Evolutionary conservation across 2,113 vertebrate genomes (phyloP).

Genomic region (Rana temporaria): DNA sequence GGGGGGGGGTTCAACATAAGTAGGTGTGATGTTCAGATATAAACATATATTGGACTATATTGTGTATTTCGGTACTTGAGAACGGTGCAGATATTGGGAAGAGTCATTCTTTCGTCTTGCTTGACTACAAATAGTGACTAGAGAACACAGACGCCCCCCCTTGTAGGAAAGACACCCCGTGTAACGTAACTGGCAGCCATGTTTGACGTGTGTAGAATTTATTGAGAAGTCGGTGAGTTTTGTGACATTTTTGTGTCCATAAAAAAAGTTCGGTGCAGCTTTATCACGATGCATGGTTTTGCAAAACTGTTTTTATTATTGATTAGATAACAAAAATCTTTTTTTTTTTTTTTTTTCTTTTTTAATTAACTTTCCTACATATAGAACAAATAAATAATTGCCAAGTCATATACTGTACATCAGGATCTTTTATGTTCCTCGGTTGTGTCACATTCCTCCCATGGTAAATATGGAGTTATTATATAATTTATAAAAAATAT

Average conservation of each 20-base stretch:
- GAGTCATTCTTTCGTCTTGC: too few relatives aligned
- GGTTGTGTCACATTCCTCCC: conserved; percentile 1
- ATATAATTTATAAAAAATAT: conserved; percentile 40
- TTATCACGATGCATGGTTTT: conserved; percentile 14
- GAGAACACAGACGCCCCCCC: too few relatives aligned
- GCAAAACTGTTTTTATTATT: conserved; percentile 30
- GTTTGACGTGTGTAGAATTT: too few relatives aligned
- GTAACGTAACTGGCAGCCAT: too few relatives aligned
- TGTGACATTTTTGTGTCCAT: not conserved
- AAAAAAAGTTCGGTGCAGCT: conserved; percentile 35
- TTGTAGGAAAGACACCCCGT: too few relatives aligned
- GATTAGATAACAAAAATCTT: conserved; percentile 17
- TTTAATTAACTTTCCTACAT: conserved; percentile 22
- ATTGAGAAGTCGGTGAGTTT: too few relatives aligned
- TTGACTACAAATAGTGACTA: too few relatives aligned
- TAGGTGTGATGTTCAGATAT: too few relatives aligned
- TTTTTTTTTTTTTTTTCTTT: not conserved
- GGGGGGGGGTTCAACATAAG: too few relatives aligned
- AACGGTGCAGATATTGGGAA: too few relatives aligned
- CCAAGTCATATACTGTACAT: conserved; percentile 29
- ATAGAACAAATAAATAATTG: conserved; percentile 45
- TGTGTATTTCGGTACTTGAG: too few relatives aligned
- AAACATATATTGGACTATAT: too few relatives aligned
- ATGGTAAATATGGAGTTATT: not conserved
- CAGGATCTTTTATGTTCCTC: not conserved